Evolutionary conservation across 2,888 invertebrate genomes (phyloP), one percentile per base, ranked within the genome.

Genomic region (Tenthredo notha): DNA sequence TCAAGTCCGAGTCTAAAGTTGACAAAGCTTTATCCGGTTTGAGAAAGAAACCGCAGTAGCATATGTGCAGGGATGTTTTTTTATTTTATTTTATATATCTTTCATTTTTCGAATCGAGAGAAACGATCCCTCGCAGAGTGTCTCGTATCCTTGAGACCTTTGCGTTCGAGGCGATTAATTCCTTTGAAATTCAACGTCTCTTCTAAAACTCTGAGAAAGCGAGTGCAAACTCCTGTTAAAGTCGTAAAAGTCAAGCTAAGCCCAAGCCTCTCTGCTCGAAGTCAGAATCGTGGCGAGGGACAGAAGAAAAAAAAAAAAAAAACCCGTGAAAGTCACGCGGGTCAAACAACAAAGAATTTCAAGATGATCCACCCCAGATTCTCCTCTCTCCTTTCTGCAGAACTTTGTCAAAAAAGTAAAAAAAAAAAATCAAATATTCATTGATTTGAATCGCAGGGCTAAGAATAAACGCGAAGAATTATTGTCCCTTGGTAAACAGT

Each of bases 371-470:
- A 18, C 29, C 33, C 33, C 25, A 10, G 47, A 40, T 40, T 21
- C 54, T 33, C 77, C 29, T 50, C 33, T 5, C 18, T 75, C 6
- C 29, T 18, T 18, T 15, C 15, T 18, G 21, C 4, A 15, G 10
- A 50, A 25, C 37, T 40, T 40, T 21, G 21, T 0, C 33, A 21
- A 2, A 10, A 9, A 21, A 40, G 29, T 2, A 33, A 33, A 1
- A 2, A 33, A 33, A 33, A 9, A 21, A 40, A 84, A 84, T 87
- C 86, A 88, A 89, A 87, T 87, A 87, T 86, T 86, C 86, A 80
- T 85, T 70, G 85, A 78, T 58, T 75, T 29, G 1, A 50, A 54
- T 15, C 47, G 50, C 40, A 5, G 21, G 21, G 43, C 10, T 12
- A 7, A 6, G 43, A 43, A 47, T 74, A 43, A 25, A 21, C 25